Conservation (phyloP, 2,797 vertebrate species). For the Sandelia bainsii region DNA sequence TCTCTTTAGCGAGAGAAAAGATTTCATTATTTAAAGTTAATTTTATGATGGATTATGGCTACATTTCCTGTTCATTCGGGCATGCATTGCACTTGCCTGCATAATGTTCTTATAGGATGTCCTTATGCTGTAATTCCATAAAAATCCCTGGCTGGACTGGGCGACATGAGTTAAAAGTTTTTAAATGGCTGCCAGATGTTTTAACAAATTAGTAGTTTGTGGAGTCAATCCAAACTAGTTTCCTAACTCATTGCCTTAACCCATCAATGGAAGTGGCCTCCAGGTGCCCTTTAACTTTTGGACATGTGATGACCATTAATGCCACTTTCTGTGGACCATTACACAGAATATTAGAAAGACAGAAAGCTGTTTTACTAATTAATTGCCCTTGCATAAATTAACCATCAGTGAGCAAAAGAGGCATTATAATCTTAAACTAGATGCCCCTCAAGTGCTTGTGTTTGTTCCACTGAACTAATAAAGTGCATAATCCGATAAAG, state of each 20-base stretch:
- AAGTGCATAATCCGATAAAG: constrained; percentile 82
- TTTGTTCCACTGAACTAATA: constrained; percentile 83
- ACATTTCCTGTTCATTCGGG: constrained; percentile 28
- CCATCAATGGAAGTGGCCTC: constrained; percentile 68
- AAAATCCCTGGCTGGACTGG: constrained; percentile 57
- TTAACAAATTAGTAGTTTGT: constrained; percentile 77
- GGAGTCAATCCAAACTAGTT: constrained; percentile 76
- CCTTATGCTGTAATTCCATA: constrained; percentile 65
- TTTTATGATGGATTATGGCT: constrained; percentile 15
- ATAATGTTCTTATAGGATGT: constrained; percentile 68
- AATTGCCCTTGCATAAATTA: constrained; percentile 59
- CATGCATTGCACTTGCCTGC: constrained; percentile 44
- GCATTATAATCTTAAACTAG: constrained; percentile 63
- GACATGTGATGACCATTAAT: constrained; percentile 23
- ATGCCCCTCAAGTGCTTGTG: constrained; percentile 75
- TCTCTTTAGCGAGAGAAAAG: constrained; percentile 34
- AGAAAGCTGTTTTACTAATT: constrained; percentile 60
- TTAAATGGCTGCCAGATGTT: constrained; percentile 75
- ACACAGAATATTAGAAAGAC: constrained; percentile 45
- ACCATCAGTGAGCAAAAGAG: constrained; percentile 54
- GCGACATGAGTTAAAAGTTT: constrained; percentile 63
- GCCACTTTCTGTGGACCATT: constrained; percentile 35
- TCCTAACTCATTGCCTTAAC: constrained; percentile 75
- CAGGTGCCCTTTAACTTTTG: constrained; percentile 69
- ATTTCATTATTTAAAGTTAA: constrained; percentile 32